These are phyloP conservation scores for Octodon degus DNA, from an alignment of 2,113 vertebrate genomes.

Conservation along the genomic window DNA sequence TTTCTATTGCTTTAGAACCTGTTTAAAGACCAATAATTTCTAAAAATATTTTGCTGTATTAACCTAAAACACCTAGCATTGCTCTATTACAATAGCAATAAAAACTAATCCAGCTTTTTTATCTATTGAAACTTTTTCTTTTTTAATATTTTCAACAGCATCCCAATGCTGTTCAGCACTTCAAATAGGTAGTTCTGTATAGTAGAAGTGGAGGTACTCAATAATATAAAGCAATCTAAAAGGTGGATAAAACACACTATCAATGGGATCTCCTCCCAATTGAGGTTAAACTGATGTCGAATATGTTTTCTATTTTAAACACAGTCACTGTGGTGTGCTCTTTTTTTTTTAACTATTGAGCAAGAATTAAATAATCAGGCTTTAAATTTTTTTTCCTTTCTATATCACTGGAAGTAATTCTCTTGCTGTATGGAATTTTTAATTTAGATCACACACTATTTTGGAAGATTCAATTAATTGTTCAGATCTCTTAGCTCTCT, in stretches of 20 bases:
- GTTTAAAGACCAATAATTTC: constrained; percentile 53
- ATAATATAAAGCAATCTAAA: constrained; percentile 68
- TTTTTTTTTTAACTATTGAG: neutral
- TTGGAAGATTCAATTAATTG: constrained; percentile 61
- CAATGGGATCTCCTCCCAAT: constrained; percentile 44
- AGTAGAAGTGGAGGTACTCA: constrained; percentile 40
- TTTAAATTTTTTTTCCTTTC: constrained; percentile 58
- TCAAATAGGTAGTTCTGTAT: constrained; percentile 65
- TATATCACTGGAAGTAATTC: constrained; percentile 61
- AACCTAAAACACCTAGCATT: constrained; percentile 67
- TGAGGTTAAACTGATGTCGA: constrained; percentile 66
- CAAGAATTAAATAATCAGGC: constrained; percentile 62
- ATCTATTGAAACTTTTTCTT: constrained; percentile 61
- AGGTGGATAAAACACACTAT: constrained; percentile 59
- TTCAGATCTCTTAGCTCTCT: constrained; percentile 40
- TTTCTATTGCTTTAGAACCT: constrained; percentile 55
- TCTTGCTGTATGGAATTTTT: constrained; percentile 66
- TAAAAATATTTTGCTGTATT: constrained; percentile 71
- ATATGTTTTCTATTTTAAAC: constrained; percentile 70
- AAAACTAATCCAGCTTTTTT: constrained; percentile 68
- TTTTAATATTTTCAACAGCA: constrained; percentile 57
- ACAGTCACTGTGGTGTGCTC: neutral
- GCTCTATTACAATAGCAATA: constrained; percentile 55
- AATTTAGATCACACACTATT: constrained; percentile 57
- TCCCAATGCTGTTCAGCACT: constrained; percentile 24